phyloP scores from a whole-genome alignment of 2,888 invertebrate species.

The Micoletzkya japonica region DNA sequence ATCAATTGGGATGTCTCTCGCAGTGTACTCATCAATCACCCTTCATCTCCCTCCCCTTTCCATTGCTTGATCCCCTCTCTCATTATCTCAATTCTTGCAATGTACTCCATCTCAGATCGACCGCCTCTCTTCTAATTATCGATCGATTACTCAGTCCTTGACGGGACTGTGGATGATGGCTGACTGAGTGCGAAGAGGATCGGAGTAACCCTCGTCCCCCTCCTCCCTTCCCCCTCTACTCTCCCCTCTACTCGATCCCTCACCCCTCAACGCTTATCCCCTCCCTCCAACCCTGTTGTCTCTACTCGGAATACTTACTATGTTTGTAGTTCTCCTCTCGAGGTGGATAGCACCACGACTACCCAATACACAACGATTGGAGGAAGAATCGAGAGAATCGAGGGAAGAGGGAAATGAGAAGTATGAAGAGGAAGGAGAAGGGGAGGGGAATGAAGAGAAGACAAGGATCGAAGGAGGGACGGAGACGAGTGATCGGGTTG shows the following conservation, averaged over 20 bases:
- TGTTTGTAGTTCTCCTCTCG: constrained; percentile 27
- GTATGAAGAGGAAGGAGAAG: constrained; percentile 11
- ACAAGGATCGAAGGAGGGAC: neutral
- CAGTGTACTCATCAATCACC: too few species aligned
- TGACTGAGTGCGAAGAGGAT: too few species aligned
- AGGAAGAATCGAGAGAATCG: neutral
- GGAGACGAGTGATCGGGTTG: too few species aligned
- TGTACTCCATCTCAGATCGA: too few species aligned
- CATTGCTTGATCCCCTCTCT: too few species aligned
- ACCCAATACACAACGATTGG: neutral
- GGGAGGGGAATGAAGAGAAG: neutral
- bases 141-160: too few species aligned
- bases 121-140: too few species aligned
- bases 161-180: too few species aligned
- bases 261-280: constrained; percentile 5
- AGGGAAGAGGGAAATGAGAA: neutral
- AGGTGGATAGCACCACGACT: constrained; percentile 26
- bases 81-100: too few species aligned
- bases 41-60: too few species aligned
- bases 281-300: constrained; percentile 23
- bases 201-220: neutral
- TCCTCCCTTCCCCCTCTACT: neutral
- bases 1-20: too few species aligned
- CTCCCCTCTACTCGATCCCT: neutral
- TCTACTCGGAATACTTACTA: constrained; percentile 18